Conservation (phyloP, 2,888 invertebrate species). For the Trisateles emortualis region DNA sequence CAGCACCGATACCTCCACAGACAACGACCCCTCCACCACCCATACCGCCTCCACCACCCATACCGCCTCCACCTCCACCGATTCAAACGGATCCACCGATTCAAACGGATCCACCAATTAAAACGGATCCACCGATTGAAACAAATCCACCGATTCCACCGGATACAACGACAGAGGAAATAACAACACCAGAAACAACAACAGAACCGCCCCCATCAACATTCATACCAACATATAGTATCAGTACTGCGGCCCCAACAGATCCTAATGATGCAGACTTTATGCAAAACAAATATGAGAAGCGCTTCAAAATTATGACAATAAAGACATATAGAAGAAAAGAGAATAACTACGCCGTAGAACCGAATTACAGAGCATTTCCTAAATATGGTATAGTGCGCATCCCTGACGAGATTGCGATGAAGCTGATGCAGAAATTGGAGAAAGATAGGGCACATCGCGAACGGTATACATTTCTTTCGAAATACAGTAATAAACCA, state of each 20-base stretch:
- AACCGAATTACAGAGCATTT: conserved; percentile 1
- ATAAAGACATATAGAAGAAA: background rate
- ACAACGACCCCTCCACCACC: background rate
- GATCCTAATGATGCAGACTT: background rate
- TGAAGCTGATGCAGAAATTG: conserved; percentile 28
- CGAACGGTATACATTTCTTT: background rate
- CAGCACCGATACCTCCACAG: background rate
- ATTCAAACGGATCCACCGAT: too few species aligned
- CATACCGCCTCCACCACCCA: background rate
- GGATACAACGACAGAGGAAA: background rate
- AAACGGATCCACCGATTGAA: too few species aligned
- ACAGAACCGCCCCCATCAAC: background rate
- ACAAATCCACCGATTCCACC: too few species aligned
- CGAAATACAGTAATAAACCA: too few species aligned
- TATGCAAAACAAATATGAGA: background rate
- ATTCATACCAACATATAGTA: background rate
- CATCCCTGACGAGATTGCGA: conserved; percentile 43
- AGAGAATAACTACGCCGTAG: background rate
- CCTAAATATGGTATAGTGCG: conserved; percentile 44
- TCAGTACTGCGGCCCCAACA: background rate
- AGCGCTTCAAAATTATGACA: background rate
- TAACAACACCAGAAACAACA: background rate
- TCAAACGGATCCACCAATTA: too few species aligned
- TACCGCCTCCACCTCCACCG: too few species aligned
- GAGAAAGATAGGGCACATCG: conserved; percentile 1